Conservation (phyloP, 92 coral and sea anemone species). For the Galaxea fascicularis region DNA sequence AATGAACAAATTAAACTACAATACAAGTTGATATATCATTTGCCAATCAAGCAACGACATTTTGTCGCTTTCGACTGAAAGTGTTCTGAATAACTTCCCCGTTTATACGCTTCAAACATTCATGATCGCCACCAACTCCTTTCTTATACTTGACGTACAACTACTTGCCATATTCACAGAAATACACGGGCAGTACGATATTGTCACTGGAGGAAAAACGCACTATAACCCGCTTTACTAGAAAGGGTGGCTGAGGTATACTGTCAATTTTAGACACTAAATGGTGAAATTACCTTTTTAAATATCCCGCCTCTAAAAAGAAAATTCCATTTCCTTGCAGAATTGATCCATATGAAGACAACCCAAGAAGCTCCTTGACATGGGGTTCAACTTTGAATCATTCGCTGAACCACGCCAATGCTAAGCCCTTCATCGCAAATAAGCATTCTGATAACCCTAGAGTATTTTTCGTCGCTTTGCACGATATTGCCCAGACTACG, state of each 20-base stretch:
- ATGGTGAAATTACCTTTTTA: background rate
- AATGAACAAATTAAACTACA: too few relatives aligned
- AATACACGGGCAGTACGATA: background rate
- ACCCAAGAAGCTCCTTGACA: background rate
- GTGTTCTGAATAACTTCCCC: too few relatives aligned
- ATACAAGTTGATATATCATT: too few relatives aligned
- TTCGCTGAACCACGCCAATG: background rate
- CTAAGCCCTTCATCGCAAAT: background rate
- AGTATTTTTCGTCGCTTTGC: background rate
- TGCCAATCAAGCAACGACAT: too few relatives aligned
- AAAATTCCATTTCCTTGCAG: background rate
- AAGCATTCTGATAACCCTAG: background rate
- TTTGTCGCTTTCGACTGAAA: too few relatives aligned
- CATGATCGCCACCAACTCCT: background rate
- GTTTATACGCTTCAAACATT: background rate
- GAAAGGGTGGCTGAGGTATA: background rate
- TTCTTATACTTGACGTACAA: background rate
- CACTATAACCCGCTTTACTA: background rate
- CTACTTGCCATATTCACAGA: background rate
- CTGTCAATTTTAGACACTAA: background rate
- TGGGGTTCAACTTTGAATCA: slow-evolving; percentile 15
- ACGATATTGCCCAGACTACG: background rate
- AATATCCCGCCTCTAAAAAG: background rate
- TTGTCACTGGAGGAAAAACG: background rate
- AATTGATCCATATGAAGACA: slow-evolving; percentile 12